Evolutionary conservation across 2,113 vertebrate genomes (phyloP).

Genomic region (Ciconia maguari): DNA sequence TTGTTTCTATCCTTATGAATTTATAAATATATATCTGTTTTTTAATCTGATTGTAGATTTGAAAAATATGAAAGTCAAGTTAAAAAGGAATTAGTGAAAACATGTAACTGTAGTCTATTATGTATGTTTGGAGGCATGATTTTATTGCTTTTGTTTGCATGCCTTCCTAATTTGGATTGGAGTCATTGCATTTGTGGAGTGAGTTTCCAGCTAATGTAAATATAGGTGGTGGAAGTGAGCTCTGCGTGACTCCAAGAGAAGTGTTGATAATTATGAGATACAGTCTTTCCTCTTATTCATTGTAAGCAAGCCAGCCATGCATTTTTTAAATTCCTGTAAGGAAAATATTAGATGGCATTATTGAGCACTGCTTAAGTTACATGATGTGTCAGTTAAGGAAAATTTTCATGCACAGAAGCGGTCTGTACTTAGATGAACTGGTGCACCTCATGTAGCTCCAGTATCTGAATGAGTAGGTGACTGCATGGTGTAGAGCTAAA

Average conservation of each 20-base stretch:
- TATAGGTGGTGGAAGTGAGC: background rate
- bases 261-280: background rate
- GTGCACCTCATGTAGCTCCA: background rate
- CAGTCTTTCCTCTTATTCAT: background rate
- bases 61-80: background rate
- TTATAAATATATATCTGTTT: background rate
- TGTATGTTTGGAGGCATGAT: background rate
- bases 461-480: background rate
- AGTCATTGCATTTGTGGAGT: background rate
- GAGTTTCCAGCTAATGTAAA: background rate
- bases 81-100: background rate
- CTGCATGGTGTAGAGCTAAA: background rate
- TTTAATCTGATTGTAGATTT: background rate
- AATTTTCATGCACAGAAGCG: background rate
- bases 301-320: background rate
- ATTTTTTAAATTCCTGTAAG: background rate
- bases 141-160: background rate
- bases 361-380: background rate
- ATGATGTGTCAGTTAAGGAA: background rate
- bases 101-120: background rate
- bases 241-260: background rate
- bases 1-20: background rate
- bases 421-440: background rate
- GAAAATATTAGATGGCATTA: background rate
- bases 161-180: background rate